Evolutionary conservation across 1,140 invertebrate genomes (phyloP).

Genomic region (Pemphigus obesinymphae): DNA sequence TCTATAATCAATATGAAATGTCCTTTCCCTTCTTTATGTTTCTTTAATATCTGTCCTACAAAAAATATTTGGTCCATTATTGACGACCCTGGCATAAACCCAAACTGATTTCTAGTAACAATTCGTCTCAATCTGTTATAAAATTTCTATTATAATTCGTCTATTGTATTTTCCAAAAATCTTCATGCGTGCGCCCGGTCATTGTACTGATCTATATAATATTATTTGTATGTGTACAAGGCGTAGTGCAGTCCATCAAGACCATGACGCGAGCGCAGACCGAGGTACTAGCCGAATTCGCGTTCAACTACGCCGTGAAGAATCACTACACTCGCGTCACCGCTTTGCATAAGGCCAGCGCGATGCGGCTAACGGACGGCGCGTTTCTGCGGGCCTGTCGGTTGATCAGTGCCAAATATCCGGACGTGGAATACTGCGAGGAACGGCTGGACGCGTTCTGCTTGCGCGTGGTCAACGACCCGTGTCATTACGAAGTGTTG

Average conservation of each 20-base stretch:
- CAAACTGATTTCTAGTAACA: no score
- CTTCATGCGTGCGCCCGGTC: no score
- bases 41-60: no score
- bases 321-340: not conserved
- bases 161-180: no score
- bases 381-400: slow-evolving; percentile 68
- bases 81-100: no score
- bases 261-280: not conserved
- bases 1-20: no score
- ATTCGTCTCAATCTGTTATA: no score
- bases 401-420: slow-evolving; percentile 71
- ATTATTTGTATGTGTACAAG: no score
- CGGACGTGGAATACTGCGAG: slow-evolving; percentile 86
- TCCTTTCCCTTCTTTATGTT: no score
- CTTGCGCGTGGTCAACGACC: slow-evolving; percentile 93
- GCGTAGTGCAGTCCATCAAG: slow-evolving; percentile 3
- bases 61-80: no score
- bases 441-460: slow-evolving; percentile 99
- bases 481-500: slow-evolving; percentile 87
- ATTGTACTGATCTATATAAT: no score
- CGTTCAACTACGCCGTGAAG: not conserved
- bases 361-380: not conserved
- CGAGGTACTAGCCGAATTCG: not conserved
- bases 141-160: no score
- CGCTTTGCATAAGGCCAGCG: not conserved